Conservation (phyloP, 2,797 vertebrate species). For the Cossypha heuglini region DNA sequence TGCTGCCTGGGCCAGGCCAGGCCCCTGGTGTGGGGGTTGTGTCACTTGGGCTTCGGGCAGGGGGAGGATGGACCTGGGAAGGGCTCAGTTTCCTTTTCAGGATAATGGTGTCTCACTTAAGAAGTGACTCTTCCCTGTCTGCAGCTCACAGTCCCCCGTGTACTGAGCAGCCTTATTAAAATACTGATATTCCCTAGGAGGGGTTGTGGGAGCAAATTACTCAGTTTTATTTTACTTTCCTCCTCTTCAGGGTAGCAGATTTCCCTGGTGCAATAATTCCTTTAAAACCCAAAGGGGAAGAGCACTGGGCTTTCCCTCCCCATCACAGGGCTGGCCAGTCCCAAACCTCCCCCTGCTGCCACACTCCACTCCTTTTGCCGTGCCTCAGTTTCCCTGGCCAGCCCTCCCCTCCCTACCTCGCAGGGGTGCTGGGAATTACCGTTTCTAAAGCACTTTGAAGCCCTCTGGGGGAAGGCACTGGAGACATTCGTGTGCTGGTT, state of each 20-base stretch:
- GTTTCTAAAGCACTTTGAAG: conserved; percentile 60
- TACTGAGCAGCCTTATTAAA: conserved; percentile 7
- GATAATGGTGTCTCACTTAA: neutral
- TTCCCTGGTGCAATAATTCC: conserved; percentile 54
- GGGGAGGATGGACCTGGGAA: neutral
- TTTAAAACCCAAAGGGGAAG: neutral
- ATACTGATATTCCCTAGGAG: neutral
- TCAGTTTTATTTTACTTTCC: neutral
- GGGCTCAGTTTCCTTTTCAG: neutral
- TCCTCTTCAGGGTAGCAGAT: neutral
- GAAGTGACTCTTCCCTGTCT: neutral
- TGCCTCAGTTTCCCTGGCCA: conserved; percentile 43
- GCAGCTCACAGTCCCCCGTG: neutral
- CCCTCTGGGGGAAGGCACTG: conserved; percentile 1
- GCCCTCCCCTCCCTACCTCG: conserved; percentile 3
- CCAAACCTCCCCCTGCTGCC: neutral
- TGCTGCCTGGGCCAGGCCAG: neutral
- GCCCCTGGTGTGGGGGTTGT: neutral
- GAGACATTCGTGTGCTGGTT: neutral
- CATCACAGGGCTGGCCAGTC: neutral
- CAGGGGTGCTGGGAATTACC: neutral
- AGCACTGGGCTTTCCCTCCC: neutral
- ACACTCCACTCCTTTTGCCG: neutral
- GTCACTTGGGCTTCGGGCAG: neutral
- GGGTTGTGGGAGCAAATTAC: neutral